Percentiles rank a stretch among this genome's conserved stretches.
Conservation (phyloP, 2,888 invertebrate genomes). For the Synergus umbraculus region DNA sequence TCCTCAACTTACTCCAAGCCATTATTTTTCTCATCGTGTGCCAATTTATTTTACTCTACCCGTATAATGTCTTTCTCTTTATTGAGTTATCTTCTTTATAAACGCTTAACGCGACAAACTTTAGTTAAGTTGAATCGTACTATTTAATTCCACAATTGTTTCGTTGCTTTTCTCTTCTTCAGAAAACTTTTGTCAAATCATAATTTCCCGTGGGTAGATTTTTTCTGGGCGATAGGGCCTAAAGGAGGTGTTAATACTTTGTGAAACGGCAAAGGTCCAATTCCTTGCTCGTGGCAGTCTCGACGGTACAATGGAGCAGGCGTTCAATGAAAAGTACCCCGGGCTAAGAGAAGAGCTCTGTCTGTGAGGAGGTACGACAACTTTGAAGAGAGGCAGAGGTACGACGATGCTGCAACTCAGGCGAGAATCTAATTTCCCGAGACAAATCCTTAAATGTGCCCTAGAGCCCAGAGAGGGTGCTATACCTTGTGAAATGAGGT, state of each 20-base stretch:
- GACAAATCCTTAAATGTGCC: slow-evolving; percentile 75
- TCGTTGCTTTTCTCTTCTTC: neutral
- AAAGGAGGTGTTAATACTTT: slow-evolving; percentile 72
- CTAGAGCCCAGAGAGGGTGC: slow-evolving; percentile 72
- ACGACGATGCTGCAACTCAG: slow-evolving; percentile 67
- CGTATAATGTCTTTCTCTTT: neutral
- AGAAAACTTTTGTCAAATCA: slow-evolving; percentile 41
- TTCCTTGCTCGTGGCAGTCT: slow-evolving; percentile 58
- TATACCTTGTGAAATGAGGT: slow-evolving; percentile 76
- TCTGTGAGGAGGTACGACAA: slow-evolving; percentile 54
- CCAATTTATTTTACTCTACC: slow-evolving; percentile 7
- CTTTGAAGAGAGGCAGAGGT: slow-evolving; percentile 56
- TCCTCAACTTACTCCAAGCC: neutral
- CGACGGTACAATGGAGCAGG: slow-evolving; percentile 52
- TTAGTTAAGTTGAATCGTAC: neutral
- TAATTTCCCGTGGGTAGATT: slow-evolving; percentile 74
- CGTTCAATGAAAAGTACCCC: slow-evolving; percentile 55
- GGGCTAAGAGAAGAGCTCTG: slow-evolving; percentile 59
- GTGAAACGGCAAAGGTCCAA: slow-evolving; percentile 70
- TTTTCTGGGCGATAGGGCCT: slow-evolving; percentile 65
- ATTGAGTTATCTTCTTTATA: neutral
- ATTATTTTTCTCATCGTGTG: slow-evolving; percentile 9
- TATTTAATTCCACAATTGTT: neutral
- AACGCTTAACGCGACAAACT: neutral
- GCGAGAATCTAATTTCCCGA: slow-evolving; percentile 75